Evolutionary conservation across 2,797 vertebrate species (phyloP), one percentile per base, ranked within the genome.

Genomic region (Tarsius wallacei): DNA sequence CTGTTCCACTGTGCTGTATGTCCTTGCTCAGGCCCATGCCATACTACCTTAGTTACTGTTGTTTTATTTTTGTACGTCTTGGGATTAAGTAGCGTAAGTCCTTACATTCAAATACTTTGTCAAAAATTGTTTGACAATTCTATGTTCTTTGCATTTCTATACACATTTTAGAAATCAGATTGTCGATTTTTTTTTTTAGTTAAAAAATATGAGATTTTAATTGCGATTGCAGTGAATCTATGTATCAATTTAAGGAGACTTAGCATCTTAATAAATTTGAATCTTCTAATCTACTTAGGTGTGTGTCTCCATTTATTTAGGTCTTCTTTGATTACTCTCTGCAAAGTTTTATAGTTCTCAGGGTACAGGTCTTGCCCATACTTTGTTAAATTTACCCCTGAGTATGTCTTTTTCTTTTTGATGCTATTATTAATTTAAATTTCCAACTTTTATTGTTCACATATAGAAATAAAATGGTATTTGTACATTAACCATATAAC

Each of bases 341-440:
- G 24, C 17, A 42, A 33, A 49, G 49, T 59, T 76, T 57, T 83
- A 66, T 24, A 31, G 51, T 90, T 49, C 13, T 76, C 16, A 76
- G 36, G 10, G 19, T 84, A 68, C 4, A 83, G 64, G 6, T 57
- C 36, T 82, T 49, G 9, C 15, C 26, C 3, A 73, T 28, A 36
- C 31, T 83, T 68, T 66, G 49, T 70, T 80, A 90, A 53, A 16
- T 78, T 66, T 80, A 90, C 68, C 28, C 59, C 66, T 94, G 66
- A 57, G 5, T 26, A 15, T 80, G 22, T 33, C 22, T 36, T 80
- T 87, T 61, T 36, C 71, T 93, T 61, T 70, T 78, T 70, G 55
- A 36, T 81, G 47, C 8, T 66, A 74, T 73, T 74, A 22, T 82
- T 64, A 28, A 51, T 76, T 73, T 80, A 17, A 68, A 47, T 88